Percentiles rank a stretch among this genome's conserved stretches.
These are phyloP conservation scores for Pemphigus obesinymphae DNA, from an alignment of 1,140 invertebrate genomes.

Conservation along the genomic window DNA sequence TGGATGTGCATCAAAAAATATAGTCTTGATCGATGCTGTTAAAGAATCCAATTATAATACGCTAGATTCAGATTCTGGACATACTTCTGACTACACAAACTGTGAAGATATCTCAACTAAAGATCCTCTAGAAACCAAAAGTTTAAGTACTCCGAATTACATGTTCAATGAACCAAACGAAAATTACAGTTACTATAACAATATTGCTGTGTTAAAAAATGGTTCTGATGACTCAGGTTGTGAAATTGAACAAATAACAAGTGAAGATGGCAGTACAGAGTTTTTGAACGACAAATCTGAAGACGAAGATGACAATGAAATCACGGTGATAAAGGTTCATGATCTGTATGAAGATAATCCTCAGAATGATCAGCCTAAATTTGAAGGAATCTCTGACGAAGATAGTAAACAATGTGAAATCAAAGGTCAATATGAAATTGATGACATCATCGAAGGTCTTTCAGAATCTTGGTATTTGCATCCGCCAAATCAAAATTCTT, in stretches of 20 bases:
- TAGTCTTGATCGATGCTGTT: background rate
- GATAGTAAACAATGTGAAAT: background rate
- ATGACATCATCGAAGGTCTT: slow-evolving; percentile 41
- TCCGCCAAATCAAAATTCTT: slow-evolving; percentile 11
- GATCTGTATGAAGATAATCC: background rate
- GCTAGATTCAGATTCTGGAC: slow-evolving; percentile 12
- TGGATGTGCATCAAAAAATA: background rate
- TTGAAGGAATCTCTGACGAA: background rate
- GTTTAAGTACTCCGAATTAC: background rate
- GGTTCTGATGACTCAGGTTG: slow-evolving; percentile 49
- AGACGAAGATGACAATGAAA: slow-evolving; percentile 37
- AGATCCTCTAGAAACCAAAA: slow-evolving; percentile 13
- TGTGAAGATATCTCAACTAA: slow-evolving; percentile 32
- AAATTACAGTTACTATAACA: slow-evolving; percentile 11
- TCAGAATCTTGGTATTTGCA: slow-evolving; percentile 37
- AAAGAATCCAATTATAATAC: slow-evolving; percentile 23
- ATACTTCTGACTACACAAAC: slow-evolving; percentile 34
- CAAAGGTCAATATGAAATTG: slow-evolving; percentile 40
- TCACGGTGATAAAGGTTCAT: slow-evolving; percentile 17
- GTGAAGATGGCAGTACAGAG: slow-evolving; percentile 40
- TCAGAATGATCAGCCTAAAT: background rate
- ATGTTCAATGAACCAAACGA: slow-evolving; percentile 11
- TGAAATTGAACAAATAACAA: slow-evolving; percentile 42
- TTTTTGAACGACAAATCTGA: slow-evolving; percentile 36
- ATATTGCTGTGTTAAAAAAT: slow-evolving; percentile 18